Percentiles rank a stretch among this genome's conserved stretches.
Conservation (phyloP, 2,113 vertebrate genomes). For the Phocoena phocoena region DNA sequence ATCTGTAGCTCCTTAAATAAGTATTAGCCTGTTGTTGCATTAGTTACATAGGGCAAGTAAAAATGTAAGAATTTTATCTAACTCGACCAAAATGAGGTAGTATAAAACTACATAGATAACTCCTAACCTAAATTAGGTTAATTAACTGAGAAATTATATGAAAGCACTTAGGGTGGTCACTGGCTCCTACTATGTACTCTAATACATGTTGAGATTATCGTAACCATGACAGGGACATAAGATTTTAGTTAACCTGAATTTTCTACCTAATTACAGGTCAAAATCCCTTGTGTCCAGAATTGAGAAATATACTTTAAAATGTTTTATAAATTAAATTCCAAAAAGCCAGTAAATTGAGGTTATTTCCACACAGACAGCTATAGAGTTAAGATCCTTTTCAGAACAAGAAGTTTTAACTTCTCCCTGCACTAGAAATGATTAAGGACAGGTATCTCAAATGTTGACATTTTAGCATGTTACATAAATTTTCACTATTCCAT, state of each 20-base stretch:
- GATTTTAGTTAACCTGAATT: background rate
- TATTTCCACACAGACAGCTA: background rate
- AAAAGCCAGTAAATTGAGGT: background rate
- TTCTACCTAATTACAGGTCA: background rate
- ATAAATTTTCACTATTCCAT: background rate
- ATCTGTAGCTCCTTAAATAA: background rate
- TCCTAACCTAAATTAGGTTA: background rate
- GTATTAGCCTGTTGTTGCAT: background rate
- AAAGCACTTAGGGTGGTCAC: background rate
- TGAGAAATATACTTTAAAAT: background rate
- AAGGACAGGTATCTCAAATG: background rate
- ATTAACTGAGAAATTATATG: background rate
- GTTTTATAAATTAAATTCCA: conserved; percentile 19
- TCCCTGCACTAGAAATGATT: background rate
- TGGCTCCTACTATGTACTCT: background rate
- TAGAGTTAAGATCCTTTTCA: background rate
- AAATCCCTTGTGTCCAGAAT: background rate
- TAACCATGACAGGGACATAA: background rate
- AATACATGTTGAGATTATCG: background rate
- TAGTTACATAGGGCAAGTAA: background rate
- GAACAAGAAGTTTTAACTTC: background rate
- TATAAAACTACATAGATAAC: background rate
- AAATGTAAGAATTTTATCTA: background rate
- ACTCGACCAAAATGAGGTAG: background rate
- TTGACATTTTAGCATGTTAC: background rate